phyloP scores from a whole-genome alignment of 2,113 vertebrate genomes.

The Apodemus speciosus region DNA sequence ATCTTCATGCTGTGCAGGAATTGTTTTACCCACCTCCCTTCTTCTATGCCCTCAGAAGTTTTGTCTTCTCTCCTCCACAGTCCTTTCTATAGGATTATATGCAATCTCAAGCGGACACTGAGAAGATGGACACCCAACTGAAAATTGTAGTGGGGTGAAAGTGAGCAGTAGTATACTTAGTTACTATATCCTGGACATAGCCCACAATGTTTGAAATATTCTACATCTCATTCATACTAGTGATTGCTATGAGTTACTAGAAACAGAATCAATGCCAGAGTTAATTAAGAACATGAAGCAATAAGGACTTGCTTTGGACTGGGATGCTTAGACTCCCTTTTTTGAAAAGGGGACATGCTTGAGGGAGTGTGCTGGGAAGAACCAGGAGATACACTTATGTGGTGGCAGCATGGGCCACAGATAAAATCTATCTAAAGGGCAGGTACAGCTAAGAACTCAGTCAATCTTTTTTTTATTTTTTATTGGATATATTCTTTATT shows the following conservation, averaged over 20 bases:
- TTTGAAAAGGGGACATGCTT: accelerated
- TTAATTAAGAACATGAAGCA: accelerated
- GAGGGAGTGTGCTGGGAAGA: not conserved
- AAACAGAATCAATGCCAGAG: not conserved
- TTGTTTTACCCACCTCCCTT: too few species aligned
- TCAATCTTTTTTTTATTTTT: too few species aligned
- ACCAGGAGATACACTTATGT: not conserved
- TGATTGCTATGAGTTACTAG: not conserved
- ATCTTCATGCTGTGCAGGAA: not conserved
- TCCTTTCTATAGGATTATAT: too few species aligned
- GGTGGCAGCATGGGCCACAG: not conserved
- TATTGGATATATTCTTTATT: too few species aligned
- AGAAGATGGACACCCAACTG: accelerated
- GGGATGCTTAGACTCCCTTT: not conserved
- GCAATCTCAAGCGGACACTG: accelerated
- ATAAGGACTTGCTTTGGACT: not conserved
- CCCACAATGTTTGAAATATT: accelerated
- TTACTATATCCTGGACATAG: too few species aligned
- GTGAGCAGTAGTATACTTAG: accelerated
- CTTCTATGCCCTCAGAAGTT: not conserved
- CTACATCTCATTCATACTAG: too few species aligned
- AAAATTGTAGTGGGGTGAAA: accelerated
- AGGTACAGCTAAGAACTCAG: not conserved
- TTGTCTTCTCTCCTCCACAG: not conserved
- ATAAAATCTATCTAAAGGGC: too few species aligned